phyloP scores from a whole-genome alignment of 2,113 vertebrate genomes.

The Holacanthus passer region DNA sequence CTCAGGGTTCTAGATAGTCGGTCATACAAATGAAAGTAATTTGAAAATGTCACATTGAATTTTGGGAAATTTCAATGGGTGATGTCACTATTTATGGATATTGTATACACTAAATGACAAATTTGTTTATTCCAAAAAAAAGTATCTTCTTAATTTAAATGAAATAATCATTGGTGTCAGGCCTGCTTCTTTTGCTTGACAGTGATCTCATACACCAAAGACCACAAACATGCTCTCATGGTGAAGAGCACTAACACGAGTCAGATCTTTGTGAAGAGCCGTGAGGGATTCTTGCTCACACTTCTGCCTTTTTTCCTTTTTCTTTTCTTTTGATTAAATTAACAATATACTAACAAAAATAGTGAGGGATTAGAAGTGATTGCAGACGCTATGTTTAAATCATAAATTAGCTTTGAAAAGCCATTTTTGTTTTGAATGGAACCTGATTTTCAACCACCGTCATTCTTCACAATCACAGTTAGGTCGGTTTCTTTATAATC shows the following conservation, averaged over 20 bases:
- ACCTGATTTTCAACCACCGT: neutral
- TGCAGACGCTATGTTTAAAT: constrained; percentile 4
- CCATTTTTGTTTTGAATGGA: neutral
- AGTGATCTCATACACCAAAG: neutral
- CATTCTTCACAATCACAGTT: neutral
- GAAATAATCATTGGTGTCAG: neutral
- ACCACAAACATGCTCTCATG: neutral
- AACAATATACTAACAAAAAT: neutral
- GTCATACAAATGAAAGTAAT: too few species aligned
- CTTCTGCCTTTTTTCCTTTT: neutral
- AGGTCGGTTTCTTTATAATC: neutral
- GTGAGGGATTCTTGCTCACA: neutral
- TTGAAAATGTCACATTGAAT: too few species aligned
- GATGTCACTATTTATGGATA: too few species aligned
- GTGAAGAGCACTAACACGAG: neutral
- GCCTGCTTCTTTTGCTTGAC: neutral
- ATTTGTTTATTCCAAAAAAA: too few species aligned
- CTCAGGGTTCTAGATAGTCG: too few species aligned
- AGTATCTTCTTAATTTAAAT: neutral
- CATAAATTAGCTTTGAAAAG: neutral
- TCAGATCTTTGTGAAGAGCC: neutral
- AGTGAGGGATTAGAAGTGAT: neutral
- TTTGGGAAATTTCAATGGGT: too few species aligned
- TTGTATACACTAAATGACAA: too few species aligned
- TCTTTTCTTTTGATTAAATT: neutral